Base-by-base conservation (phyloP, 2,797 vertebrate species). In the Anas capensis region DNA sequence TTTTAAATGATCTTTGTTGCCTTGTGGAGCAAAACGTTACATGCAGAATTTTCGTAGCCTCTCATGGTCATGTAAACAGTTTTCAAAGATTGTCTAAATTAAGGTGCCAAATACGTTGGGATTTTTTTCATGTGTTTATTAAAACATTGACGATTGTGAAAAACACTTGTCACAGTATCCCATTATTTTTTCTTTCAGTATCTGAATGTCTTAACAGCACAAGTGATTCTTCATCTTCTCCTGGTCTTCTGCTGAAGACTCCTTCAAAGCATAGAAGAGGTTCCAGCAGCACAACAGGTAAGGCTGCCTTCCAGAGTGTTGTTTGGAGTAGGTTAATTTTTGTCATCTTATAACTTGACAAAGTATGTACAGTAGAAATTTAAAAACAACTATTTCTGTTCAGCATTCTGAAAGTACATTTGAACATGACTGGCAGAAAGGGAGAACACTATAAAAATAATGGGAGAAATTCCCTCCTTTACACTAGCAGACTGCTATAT, bases 241-340 rank as follows among this genome's bases (percentile, higher is more conserved):
- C 81, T 82, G 60, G 4, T 36, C 34, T 42, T 65, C 33, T 17
- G 5, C 56, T 56, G n/a, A 80, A 73, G n/a, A 34, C n/a, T 60
- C 10, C 23, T 68, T 80, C 77, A 48, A 17, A 69, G 57, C 17
- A 75, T 53, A 58, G 8, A 8, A 66, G 91, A 70, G n/a, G 5
- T 80, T 62, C 81, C 71, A 88, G 70, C 17, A 80, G 36, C 57
- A 57, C 26, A 84, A 34, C 64, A 96, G 96, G 96, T 97, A 96
- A 85, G 88, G 10, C 19, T 73, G 31, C 27, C 34, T 86, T 81
- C 60, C 27, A 60, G 34, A 79, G 38, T 34, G 34, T 34, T 34
- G 34, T 34, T 34, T 34, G 34, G 34, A 34, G 34, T 34, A 34
- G 34, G 34, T 34, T 34, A 7, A 34, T 75, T 36, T 29, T 76